Evolutionary conservation across 2,888 invertebrate species (phyloP), one percentile per base, ranked within the genome.

Genomic region (Clitarchus hookeri): DNA sequence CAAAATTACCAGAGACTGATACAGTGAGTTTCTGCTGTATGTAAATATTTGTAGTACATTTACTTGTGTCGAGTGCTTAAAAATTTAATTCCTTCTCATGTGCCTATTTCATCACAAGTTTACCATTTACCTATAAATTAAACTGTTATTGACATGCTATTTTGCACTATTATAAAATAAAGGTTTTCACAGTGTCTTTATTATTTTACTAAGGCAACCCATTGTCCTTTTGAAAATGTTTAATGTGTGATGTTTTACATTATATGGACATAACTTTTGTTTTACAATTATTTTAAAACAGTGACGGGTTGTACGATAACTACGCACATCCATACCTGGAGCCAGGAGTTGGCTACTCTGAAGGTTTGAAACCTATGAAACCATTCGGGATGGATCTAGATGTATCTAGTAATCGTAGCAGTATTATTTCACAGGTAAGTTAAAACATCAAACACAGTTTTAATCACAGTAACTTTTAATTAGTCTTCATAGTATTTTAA

Each of bases 371-470:
- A 86, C 91, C 92, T 86, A 91, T 91, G 90, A 93, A 92, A 89
- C 94, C 94, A 80, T 94, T 94, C 91, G 93, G 92, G 85, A 94
- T 93, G 91, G 95, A 94, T 91, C 92, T 94, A 89, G 94, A 93
- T 89, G 91, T 94, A 86, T 92, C 92, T 88, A 94, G 94, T 90
- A 94, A 94, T 90, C 91, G 94, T 89, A 94, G 93, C 89, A 93
- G 93, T 90, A 91, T 93, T 90, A 91, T 93, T 89, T 93, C 93
- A 88, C 93, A 93, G 92, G 93, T 89, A 87, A 83, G 26, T 2
- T 65, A 65, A 53, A 65, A 65, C 8, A 23, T 19, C n/a, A n/a
- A 65, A 19, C 1, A n/a, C 19, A n/a, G 23, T 65, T 65, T 23
- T 16, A n/a, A n/a, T 11, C 8, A 23, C 65, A 16, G 12, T 16